Conservation (phyloP, 2,113 vertebrate genomes). For the Gopherus evgoodei region DNA sequence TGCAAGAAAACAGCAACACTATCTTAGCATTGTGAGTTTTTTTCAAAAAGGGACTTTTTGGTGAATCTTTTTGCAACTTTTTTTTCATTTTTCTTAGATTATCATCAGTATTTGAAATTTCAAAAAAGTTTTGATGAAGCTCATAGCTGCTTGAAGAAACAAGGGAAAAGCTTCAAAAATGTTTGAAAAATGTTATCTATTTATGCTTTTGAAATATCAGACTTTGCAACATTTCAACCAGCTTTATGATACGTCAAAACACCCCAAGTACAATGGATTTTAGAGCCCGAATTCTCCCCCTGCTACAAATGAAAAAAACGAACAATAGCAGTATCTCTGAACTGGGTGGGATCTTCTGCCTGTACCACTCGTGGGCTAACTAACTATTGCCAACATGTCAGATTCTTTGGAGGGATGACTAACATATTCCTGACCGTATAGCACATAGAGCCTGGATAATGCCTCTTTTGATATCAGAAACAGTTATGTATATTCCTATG, state of each 20-base stretch:
- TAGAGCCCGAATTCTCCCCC: background rate
- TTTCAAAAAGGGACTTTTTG: background rate
- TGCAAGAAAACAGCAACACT: background rate
- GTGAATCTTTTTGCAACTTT: too few species aligned
- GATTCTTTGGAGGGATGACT: background rate
- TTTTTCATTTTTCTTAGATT: background rate
- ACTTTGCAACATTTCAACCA: background rate
- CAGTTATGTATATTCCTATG: background rate
- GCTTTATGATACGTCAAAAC: background rate
- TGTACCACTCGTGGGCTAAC: background rate
- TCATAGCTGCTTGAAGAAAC: background rate
- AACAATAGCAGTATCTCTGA: background rate
- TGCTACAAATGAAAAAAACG: background rate
- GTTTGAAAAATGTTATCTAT: background rate
- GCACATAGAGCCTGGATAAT: background rate
- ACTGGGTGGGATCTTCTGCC: background rate
- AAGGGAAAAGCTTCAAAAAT: constrained; percentile 46
- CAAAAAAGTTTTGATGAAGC: background rate
- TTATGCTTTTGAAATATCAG: background rate
- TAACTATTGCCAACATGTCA: background rate
- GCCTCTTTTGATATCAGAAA: background rate
- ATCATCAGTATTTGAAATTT: background rate
- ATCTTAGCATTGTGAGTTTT: background rate
- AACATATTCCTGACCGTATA: background rate
- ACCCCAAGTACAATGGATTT: background rate